These are phyloP conservation scores for Actias luna DNA, from an alignment of 2,888 invertebrate genomes.

Conservation along the genomic window DNA sequence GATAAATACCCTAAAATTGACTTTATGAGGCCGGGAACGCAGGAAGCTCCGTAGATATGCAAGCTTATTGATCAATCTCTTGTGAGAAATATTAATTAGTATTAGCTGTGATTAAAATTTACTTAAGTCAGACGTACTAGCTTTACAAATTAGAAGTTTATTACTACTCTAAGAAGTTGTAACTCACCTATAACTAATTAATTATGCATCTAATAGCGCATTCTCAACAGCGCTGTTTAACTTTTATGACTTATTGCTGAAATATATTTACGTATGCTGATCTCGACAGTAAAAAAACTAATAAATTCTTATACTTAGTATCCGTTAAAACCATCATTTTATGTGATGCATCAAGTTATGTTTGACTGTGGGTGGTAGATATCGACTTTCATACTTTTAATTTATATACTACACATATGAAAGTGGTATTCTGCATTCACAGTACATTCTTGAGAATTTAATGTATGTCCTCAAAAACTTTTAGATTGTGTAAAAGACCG, in stretches of 20 bases:
- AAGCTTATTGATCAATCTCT: constrained; percentile 47
- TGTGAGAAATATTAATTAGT: constrained; percentile 11
- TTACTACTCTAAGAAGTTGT: not conserved
- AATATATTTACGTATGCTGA: too few relatives aligned
- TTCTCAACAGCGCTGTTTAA: not conserved
- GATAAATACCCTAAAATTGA: constrained; percentile 72
- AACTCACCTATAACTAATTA: not conserved
- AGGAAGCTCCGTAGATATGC: constrained; percentile 58
- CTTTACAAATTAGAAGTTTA: not conserved
- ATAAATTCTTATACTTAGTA: too few relatives aligned
- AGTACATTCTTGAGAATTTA: too few relatives aligned
- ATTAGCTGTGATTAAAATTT: constrained; percentile 11
- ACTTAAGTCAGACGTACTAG: not conserved
- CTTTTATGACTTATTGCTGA: not conserved
- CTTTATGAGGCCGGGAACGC: constrained; percentile 54
- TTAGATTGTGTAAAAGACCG: too few relatives aligned
- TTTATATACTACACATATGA: too few relatives aligned
- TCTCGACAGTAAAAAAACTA: too few relatives aligned
- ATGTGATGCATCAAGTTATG: too few relatives aligned
- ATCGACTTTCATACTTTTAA: too few relatives aligned
- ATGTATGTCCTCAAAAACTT: too few relatives aligned
- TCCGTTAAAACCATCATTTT: too few relatives aligned
- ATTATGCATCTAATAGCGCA: not conserved
- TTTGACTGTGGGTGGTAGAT: too few relatives aligned
- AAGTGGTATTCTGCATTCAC: too few relatives aligned